Percentiles rank a stretch among this genome's conserved stretches.
phyloP scores from a whole-genome alignment of 2,888 invertebrate genomes.

The Drosophila lacicola region DNA sequence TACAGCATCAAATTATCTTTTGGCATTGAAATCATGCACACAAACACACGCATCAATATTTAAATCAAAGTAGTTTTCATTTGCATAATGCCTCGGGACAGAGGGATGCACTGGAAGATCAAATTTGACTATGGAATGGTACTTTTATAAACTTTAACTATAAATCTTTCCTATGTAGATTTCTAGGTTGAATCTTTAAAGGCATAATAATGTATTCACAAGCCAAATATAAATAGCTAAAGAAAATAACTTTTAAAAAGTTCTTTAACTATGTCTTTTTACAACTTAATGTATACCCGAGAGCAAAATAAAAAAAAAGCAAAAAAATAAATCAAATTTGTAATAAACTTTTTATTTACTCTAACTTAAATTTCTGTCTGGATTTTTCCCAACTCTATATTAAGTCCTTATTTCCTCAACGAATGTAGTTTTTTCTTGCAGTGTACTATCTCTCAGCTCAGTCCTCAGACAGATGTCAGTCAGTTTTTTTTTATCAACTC shows the following conservation, averaged over 20 bases:
- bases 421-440: not conserved
- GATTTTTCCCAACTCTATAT: too few species aligned
- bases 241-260: too few species aligned
- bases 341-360: too few species aligned
- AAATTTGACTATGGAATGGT: not conserved
- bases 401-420: not conserved
- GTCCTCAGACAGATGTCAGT: constrained; percentile 44
- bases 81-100: constrained; percentile 63
- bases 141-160: not conserved
- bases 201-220: not conserved
- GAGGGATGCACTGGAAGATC: constrained; percentile 22
- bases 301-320: too few species aligned
- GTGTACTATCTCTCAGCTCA: not conserved
- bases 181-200: not conserved
- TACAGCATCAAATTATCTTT: constrained; percentile 77
- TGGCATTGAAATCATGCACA: constrained; percentile 61
- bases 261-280: too few species aligned
- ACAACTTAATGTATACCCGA: too few species aligned
- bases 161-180: not conserved
- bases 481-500: constrained; percentile 48
- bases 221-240: too few species aligned
- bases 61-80: constrained; percentile 54
- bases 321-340: too few species aligned
- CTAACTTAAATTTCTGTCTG: too few species aligned
- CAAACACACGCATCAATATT: constrained; percentile 48